Evolutionary conservation across 2,888 invertebrate species (phyloP).

Genomic region (Andrena marginata): DNA sequence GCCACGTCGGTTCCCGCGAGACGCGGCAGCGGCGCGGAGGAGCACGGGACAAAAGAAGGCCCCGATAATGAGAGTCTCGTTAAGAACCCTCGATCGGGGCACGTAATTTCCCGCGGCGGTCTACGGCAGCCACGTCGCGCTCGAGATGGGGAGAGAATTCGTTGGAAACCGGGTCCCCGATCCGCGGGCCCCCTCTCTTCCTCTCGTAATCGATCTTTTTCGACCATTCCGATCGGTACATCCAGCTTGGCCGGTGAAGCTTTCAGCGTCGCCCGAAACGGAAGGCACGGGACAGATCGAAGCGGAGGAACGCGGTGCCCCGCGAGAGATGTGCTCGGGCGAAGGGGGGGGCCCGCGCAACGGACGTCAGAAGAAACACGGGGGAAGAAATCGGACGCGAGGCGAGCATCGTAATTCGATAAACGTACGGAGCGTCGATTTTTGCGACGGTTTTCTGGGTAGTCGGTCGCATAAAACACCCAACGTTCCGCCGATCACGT

Average conservation of each 20-base stretch:
- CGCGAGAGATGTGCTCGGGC: not conserved
- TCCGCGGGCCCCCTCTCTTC: not conserved
- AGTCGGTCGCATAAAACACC: conserved; percentile 68
- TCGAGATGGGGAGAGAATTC: conserved; percentile 23
- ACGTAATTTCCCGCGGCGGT: conserved; percentile 21
- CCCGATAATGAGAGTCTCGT: conserved; percentile 49
- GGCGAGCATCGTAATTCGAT: conserved; percentile 75
- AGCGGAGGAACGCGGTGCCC: conserved; percentile 10
- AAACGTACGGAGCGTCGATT: conserved; percentile 75
- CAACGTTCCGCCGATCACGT: conserved; percentile 69
- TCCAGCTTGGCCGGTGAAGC: conserved; percentile 1
- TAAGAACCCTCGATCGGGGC: conserved; percentile 21
- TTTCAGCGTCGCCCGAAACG: conserved; percentile 10
- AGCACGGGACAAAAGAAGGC: conserved; percentile 32
- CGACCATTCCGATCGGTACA: conserved; percentile 46
- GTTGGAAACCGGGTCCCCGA: conserved; percentile 13
- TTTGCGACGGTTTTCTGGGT: conserved; percentile 75
- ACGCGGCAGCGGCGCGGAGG: not conserved
- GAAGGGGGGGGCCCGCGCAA: not conserved
- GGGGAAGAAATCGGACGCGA: conserved; percentile 46
- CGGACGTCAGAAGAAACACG: not conserved
- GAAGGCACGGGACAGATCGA: conserved; percentile 18
- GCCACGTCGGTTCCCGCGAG: not conserved
- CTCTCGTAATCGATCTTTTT: conserved; percentile 54
- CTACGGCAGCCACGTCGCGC: not conserved